Conservation (phyloP, 64 coral and sea anemone species). For the Pocillopora damicornis region DNA sequence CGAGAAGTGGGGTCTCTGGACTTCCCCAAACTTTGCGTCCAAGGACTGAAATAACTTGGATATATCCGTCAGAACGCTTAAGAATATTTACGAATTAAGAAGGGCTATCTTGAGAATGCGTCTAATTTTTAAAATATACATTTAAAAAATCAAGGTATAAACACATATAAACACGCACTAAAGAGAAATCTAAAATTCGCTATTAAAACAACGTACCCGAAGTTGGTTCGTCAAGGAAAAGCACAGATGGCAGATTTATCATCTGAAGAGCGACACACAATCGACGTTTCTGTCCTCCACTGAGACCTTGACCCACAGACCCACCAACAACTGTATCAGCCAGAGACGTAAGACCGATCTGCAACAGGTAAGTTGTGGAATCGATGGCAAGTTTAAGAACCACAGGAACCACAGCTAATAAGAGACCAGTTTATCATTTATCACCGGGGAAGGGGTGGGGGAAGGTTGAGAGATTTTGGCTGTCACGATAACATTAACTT, state of each 20-base stretch:
- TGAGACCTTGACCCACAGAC: background rate
- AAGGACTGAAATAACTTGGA: no score
- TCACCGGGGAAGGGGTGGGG: no score
- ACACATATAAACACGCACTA: background rate
- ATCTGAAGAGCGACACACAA: slow-evolving; percentile 33
- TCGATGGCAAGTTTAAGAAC: background rate
- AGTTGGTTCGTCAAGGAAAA: slow-evolving; percentile 75
- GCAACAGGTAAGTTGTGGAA: background rate
- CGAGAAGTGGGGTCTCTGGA: no score
- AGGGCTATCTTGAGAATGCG: no score
- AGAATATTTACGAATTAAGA: no score
- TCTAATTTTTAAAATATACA: no score
- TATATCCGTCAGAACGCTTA: no score
- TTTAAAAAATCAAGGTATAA: background rate
- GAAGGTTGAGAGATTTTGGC: no score
- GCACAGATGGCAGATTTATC: slow-evolving; percentile 21
- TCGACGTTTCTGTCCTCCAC: background rate
- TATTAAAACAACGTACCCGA: slow-evolving; percentile 25
- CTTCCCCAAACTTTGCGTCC: no score
- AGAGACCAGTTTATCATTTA: background rate
- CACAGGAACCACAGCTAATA: background rate
- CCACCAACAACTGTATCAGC: slow-evolving; percentile 22
- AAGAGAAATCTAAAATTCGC: no score
- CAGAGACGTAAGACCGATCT: background rate
- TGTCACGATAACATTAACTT: no score